Evolutionary conservation across 1,140 invertebrate species (phyloP).

Genomic region (Cardiocondyla obscurior): DNA sequence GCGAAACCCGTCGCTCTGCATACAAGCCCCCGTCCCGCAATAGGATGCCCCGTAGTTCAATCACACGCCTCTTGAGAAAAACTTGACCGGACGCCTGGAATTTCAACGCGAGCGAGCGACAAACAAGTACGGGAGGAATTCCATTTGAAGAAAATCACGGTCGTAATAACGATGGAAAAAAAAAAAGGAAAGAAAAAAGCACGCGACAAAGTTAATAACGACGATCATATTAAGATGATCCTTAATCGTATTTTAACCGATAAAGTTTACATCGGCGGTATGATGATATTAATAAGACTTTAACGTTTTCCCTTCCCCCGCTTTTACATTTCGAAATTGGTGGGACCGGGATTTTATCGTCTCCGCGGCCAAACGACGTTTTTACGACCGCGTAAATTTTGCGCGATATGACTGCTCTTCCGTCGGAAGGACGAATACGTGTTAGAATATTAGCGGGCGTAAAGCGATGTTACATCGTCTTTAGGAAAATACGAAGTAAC

Average conservation of each 20-base stretch:
- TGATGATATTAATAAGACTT: background rate
- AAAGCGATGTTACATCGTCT: conserved; percentile 19
- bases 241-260: background rate
- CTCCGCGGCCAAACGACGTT: background rate
- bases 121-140: background rate
- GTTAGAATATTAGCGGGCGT: conserved; percentile 13
- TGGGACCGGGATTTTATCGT: background rate
- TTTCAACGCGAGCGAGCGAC: background rate
- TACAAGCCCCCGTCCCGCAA: conserved; percentile 11
- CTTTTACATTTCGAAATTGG: background rate
- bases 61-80: background rate
- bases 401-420: background rate
- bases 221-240: background rate
- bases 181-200: background rate
- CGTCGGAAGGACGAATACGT: background rate
- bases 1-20: background rate
- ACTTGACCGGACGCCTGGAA: background rate
- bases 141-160: background rate
- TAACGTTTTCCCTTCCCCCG: background rate
- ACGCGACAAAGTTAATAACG: no score
- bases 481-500: conserved; percentile 14
- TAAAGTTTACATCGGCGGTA: background rate
- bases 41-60: background rate
- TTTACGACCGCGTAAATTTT: conserved; percentile 4
- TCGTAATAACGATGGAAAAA: background rate